Evolutionary conservation across 92 coral and sea anemone genomes (phyloP), one percentile per base, ranked within the genome.

Genomic region (Bergia puertoricense): DNA sequence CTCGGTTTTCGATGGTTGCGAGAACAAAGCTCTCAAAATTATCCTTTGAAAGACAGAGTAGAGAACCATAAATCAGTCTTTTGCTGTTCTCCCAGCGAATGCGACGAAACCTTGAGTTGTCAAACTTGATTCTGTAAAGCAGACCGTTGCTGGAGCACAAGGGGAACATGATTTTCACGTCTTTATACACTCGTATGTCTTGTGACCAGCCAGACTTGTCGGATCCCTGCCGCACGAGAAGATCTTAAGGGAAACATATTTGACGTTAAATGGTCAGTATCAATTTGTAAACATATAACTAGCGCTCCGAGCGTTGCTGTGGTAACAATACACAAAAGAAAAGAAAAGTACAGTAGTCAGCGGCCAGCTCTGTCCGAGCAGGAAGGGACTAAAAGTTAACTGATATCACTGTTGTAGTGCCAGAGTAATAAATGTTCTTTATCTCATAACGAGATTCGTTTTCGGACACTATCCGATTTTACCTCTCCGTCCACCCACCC

Each of bases 11-110:
- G 62, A 96, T 93, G 2, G 98, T 94, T 0, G 98, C 98, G 86
- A 94, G 89, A 23, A 96, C 79, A 48, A 48, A 48, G 54, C 54
- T 48, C 11, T 48, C 54, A 48, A 48, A 48, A 13, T 48, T 48
- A 48, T 48, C 54, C 9, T 48, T 48, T 7, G 54, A 48, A 48
- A 48, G 54, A 48, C 98, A 96, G 74, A 96, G 91, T 15, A 96
- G 89, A 18, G 98, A 94, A 38, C 98, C 98, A 81, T 66, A 96
- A 77, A 96, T 96, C 5, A 96, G 93, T 50, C 96, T 88, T 80
- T 96, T 96, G 94, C 97, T 94, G 13, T 48, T 48, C 54, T 48
- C 54, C 54, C 54, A 48, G 54, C 54, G 54, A 48, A 48, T 48
- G 11, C 54, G 54, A 48, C 54, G 54, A 48, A 48, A 48, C 54